These are phyloP conservation scores for Antechinus stuartii DNA, from an alignment of 2,113 vertebrate genomes.

Conservation along the genomic window DNA sequence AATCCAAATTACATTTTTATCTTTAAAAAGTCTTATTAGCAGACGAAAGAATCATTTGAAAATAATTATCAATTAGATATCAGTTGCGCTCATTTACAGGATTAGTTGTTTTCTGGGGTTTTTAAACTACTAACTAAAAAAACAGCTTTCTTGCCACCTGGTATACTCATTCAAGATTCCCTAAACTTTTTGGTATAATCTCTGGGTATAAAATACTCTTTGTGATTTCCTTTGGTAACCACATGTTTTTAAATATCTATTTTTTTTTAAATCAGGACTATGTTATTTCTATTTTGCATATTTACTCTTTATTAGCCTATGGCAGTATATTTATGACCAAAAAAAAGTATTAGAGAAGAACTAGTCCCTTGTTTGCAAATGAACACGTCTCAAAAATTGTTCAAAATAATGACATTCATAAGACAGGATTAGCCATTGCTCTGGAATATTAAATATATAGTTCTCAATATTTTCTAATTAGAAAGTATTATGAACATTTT, in stretches of 20 bases:
- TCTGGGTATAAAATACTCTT: neutral
- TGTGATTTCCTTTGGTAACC: neutral
- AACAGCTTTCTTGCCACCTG: neutral
- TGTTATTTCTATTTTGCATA: neutral
- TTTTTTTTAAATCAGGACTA: neutral
- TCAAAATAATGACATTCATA: neutral
- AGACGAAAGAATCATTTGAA: conserved; percentile 63
- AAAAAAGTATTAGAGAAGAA: neutral
- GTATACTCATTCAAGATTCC: neutral
- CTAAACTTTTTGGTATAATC: neutral
- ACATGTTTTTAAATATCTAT: neutral
- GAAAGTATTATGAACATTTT: neutral
- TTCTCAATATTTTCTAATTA: neutral
- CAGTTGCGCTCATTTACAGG: neutral
- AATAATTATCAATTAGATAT: conserved; percentile 54
- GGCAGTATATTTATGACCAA: neutral
- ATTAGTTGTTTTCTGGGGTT: neutral
- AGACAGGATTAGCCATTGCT: neutral
- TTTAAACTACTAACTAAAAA: neutral
- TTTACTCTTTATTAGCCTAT: neutral
- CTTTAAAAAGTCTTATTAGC: conserved; percentile 46
- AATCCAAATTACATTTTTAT: conserved; percentile 58
- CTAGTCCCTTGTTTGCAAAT: conserved; percentile 40
- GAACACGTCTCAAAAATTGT: neutral
- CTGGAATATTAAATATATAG: neutral